Evolutionary conservation across 2,888 invertebrate genomes (phyloP).

Genomic region (Polyommatus icarus): DNA sequence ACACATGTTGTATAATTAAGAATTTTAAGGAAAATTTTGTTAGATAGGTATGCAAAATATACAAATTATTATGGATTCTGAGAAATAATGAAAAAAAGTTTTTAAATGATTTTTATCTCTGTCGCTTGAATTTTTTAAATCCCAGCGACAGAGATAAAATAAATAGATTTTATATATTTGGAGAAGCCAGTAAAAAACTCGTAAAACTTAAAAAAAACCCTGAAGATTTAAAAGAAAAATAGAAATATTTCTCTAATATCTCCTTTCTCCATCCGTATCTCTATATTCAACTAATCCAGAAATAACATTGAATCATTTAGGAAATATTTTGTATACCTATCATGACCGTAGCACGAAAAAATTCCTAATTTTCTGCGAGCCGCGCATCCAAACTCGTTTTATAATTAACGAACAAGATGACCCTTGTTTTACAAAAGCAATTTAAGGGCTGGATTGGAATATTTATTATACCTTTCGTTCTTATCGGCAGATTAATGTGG

Average conservation of each 20-base stretch:
- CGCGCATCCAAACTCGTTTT: neutral
- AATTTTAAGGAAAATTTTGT: neutral
- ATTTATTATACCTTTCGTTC: neutral
- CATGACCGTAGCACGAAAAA: neutral
- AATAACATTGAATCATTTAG: too few relatives aligned
- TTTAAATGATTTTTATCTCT: neutral
- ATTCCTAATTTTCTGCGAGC: neutral
- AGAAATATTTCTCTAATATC: too few relatives aligned
- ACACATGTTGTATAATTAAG: neutral
- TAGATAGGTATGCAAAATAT: neutral
- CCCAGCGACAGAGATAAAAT: too few relatives aligned
- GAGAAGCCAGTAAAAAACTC: neutral
- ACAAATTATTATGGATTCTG: neutral
- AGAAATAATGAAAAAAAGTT: neutral
- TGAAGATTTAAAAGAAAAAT: neutral
- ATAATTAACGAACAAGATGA: neutral
- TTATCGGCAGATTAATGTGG: slow-evolving; percentile 88
- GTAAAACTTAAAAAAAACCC: neutral
- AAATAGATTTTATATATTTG: too few relatives aligned
- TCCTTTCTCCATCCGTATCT: too few relatives aligned
- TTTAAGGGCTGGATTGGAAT: neutral
- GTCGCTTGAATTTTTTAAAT: neutral
- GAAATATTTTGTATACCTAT: too few relatives aligned
- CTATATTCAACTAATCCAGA: too few relatives aligned
- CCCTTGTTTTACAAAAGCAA: slow-evolving; percentile 9